Percentiles rank a stretch among this genome's conserved stretches.
Evolutionary conservation across 2,797 vertebrate species (phyloP).

Genomic region (Salarias fasciatus): DNA sequence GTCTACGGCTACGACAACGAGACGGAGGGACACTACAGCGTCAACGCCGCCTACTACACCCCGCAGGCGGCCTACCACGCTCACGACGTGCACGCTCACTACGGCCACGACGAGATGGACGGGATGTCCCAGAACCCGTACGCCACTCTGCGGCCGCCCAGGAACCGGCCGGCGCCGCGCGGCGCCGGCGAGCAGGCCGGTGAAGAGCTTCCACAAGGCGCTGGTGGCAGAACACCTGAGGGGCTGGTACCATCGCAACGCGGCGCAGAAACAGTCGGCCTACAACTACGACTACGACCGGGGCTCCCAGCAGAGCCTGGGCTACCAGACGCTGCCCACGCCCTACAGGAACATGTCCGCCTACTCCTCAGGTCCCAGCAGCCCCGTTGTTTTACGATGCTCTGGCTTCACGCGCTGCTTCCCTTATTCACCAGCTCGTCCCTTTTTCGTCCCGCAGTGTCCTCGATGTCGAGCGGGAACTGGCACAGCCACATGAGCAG

Average conservation of each 20-base stretch:
- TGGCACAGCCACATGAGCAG: constrained; percentile 85
- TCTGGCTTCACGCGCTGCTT: too few species aligned
- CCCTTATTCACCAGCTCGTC: constrained; percentile 19
- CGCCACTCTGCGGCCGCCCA: constrained; percentile 89
- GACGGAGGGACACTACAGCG: constrained; percentile 92
- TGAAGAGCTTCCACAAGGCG: constrained; percentile 91
- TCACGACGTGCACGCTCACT: too few species aligned
- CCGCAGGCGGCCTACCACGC: constrained; percentile 72
- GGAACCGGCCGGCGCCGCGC: constrained; percentile 79
- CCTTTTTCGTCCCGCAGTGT: constrained; percentile 73
- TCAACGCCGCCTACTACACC: constrained; percentile 87
- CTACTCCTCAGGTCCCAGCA: constrained; percentile 87
- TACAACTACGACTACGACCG: constrained; percentile 86
- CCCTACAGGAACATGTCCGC: constrained; percentile 82
- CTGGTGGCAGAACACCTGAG: constrained; percentile 92
- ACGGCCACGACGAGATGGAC: constrained; percentile 84
- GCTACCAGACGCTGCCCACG: constrained; percentile 85
- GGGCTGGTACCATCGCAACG: constrained; percentile 95
- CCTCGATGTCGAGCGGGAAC: constrained; percentile 83
- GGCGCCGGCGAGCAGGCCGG: constrained; percentile 84
- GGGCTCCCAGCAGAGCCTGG: constrained; percentile 88
- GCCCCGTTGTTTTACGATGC: too few species aligned
- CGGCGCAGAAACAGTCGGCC: constrained; percentile 83
- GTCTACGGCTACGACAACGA: constrained; percentile 90
- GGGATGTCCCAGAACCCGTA: constrained; percentile 88